Conservation (phyloP, 2,113 vertebrate genomes). For the Colossoma macropomum region DNA sequence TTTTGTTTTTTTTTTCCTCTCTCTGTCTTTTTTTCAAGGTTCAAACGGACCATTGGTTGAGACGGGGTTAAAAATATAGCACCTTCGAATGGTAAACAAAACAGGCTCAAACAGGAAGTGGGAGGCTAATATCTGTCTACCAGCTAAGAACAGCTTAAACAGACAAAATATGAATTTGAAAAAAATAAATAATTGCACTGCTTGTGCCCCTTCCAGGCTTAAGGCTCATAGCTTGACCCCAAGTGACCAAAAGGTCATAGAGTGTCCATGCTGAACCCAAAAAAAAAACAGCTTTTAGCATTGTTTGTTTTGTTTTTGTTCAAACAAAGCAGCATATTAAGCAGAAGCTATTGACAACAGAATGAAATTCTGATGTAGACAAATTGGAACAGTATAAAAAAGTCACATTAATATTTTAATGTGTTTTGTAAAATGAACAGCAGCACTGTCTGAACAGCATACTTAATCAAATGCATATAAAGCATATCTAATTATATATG, state of each 20-base stretch:
- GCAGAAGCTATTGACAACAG: constrained; percentile 14
- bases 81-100: constrained; percentile 84
- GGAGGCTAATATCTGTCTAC: constrained; percentile 80
- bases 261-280: not conserved
- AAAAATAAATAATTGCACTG: not conserved
- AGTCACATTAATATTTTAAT: too few species aligned
- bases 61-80: constrained; percentile 85
- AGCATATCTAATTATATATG: too few species aligned
- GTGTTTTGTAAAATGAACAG: too few species aligned
- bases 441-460: too few species aligned
- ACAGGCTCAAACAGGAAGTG: constrained; percentile 91
- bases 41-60: constrained; percentile 69
- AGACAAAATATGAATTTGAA: constrained; percentile 57
- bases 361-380: not conserved
- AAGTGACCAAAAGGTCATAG: not conserved
- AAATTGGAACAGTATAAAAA: not conserved
- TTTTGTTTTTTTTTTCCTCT: not conserved
- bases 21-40: constrained; percentile 33
- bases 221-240: not conserved
- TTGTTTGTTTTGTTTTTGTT: not conserved
- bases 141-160: constrained; percentile 47
- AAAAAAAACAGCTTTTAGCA: too few species aligned
- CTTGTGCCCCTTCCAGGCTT: too few species aligned
- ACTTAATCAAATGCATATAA: too few species aligned
- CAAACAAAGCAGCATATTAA: not conserved